phyloP scores from a whole-genome alignment of 35 echinoderm and acorn worm genomes.

The Antedon bifida region DNA sequence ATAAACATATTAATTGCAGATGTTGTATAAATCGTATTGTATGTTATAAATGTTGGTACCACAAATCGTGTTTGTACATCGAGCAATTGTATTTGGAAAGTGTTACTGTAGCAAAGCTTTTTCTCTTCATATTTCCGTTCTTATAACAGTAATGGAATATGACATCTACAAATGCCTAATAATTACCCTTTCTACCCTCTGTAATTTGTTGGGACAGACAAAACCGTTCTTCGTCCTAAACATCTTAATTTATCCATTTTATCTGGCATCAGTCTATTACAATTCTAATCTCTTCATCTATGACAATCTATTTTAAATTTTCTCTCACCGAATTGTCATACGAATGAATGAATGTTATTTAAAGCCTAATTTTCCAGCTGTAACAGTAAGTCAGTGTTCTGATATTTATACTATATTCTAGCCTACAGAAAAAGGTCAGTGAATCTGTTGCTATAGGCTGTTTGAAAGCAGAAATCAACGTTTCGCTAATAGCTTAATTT shows the following conservation, averaged over 20 bases:
- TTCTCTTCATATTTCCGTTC: too few relatives aligned
- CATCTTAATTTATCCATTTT: not conserved
- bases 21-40: too few relatives aligned
- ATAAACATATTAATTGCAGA: too few relatives aligned
- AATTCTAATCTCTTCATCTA: not conserved
- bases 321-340: not conserved
- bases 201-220: not conserved
- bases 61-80: too few relatives aligned
- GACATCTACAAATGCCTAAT: not conserved
- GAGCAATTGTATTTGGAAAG: too few relatives aligned
- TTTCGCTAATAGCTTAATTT: not conserved
- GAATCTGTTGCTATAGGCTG: not conserved
- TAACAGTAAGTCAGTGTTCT: not conserved
- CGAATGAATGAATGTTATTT: not conserved
- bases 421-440: not conserved
- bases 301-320: not conserved
- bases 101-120: too few relatives aligned
- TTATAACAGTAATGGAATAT: not conserved
- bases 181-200: not conserved
- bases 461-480: not conserved
- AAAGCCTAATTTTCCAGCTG: not conserved
- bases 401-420: not conserved
- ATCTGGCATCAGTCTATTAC: not conserved
- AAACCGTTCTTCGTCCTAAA: not conserved
- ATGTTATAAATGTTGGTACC: too few relatives aligned